Evolutionary conservation across 2,113 vertebrate genomes (phyloP).

Genomic region (Urocynchramus pylzowi): DNA sequence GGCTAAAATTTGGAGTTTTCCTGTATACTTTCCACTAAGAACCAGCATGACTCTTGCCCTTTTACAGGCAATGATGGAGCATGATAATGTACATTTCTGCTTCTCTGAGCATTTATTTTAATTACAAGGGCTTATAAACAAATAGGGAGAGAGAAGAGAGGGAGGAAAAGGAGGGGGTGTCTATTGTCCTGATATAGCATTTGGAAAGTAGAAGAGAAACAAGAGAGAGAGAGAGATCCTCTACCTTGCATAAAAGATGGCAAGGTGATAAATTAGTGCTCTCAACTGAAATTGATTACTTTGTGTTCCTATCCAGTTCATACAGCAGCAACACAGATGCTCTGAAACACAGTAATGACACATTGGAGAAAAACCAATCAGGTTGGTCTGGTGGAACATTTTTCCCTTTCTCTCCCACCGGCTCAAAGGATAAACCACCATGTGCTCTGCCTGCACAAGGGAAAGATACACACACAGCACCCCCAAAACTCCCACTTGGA

Average conservation of each 20-base stretch:
- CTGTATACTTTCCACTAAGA: neutral
- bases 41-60: neutral
- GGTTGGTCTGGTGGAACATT: conserved; percentile 37
- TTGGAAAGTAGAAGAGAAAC: conserved; percentile 2
- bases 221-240: conserved; percentile 70
- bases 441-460: neutral
- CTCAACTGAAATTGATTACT: conserved; percentile 97
- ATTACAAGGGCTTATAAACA: neutral
- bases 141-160: neutral
- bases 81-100: neutral
- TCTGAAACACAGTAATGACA: conserved; percentile 90
- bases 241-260: conserved; percentile 84
- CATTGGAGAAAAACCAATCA: conserved; percentile 80
- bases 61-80: neutral
- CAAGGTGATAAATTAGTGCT: conserved; percentile 98
- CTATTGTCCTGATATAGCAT: conserved; percentile 32
- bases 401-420: neutral
- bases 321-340: conserved; percentile 90
- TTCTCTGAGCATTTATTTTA: conserved; percentile 12
- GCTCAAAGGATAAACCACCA: neutral
- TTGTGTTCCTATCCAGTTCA: conserved; percentile 87
- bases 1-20: neutral
- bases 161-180: neutral
- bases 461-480: neutral
- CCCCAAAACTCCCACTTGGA: neutral